Percentiles rank a stretch among this genome's conserved stretches.
Evolutionary conservation across 2,888 invertebrate genomes (phyloP).

Genomic region (Cephus rjabovi): DNA sequence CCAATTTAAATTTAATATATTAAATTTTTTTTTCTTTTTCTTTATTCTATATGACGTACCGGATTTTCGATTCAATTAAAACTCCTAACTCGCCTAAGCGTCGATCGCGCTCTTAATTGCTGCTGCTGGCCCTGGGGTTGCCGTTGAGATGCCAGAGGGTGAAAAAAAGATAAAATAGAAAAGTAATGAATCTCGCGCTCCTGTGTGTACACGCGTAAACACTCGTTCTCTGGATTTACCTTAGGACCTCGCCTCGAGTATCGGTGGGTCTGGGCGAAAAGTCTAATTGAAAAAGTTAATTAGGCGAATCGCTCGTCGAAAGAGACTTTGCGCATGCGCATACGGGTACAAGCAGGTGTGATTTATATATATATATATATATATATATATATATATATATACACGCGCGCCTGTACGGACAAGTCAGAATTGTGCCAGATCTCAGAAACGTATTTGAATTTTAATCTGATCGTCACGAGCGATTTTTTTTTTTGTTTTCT

Average conservation of each 20-base stretch:
- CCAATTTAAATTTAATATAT: not conserved
- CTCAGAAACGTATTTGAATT: too few species aligned
- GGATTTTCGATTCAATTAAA: conserved; percentile 5
- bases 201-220: too few species aligned
- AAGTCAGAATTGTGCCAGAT: not conserved
- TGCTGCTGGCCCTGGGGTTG: too few species aligned
- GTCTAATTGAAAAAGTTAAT: conserved; percentile 5
- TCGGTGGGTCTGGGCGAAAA: not conserved
- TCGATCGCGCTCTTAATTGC: not conserved
- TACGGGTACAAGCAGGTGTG: not conserved
- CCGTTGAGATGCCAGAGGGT: too few species aligned
- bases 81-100: not conserved
- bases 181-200: too few species aligned
- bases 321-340: not conserved
- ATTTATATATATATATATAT: not conserved
- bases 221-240: not conserved
- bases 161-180: too few species aligned
- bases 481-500: not conserved
- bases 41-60: not conserved
- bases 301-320: not conserved
- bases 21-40: not conserved
- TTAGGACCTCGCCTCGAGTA: not conserved
- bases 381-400: not conserved
- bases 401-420: not conserved
- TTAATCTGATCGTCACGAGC: too few species aligned